phyloP scores from a whole-genome alignment of 2,113 vertebrate genomes.

The Nansenia antarctica region DNA sequence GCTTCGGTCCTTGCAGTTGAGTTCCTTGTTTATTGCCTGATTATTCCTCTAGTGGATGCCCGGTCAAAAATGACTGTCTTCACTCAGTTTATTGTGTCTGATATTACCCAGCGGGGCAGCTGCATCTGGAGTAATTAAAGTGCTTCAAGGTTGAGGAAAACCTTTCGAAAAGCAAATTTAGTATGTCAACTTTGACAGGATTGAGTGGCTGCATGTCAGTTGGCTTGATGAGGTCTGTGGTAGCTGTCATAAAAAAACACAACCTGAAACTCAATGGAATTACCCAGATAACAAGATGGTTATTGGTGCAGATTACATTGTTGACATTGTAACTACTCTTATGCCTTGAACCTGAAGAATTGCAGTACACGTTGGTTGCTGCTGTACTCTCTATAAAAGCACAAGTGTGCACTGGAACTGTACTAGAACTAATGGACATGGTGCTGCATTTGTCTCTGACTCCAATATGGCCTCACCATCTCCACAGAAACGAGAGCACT shows the following conservation, averaged over 20 bases:
- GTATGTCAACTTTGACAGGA: background rate
- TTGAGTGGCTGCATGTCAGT: background rate
- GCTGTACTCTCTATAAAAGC: too few relatives aligned
- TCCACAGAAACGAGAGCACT: too few relatives aligned
- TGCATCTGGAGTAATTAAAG: conserved; percentile 16
- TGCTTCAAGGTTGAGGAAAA: conserved; percentile 16
- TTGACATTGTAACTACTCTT: too few relatives aligned
- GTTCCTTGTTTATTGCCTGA: background rate
- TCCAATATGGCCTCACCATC: too few relatives aligned
- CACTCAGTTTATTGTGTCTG: conserved; percentile 11
- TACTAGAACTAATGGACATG: too few relatives aligned
- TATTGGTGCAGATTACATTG: too few relatives aligned
- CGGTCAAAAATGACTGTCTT: conserved; percentile 5
- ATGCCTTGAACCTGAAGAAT: too few relatives aligned
- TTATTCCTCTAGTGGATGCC: conserved; percentile 5
- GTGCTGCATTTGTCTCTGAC: too few relatives aligned
- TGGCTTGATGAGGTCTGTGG: background rate
- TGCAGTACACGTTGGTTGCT: too few relatives aligned
- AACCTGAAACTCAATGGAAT: background rate
- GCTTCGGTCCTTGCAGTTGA: background rate
- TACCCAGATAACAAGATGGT: background rate
- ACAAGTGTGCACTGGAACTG: too few relatives aligned
- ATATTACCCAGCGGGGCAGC: background rate
- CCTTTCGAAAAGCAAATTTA: background rate
- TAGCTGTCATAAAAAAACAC: background rate